Evolutionary conservation across 2,888 invertebrate genomes (phyloP).

Genomic region (Ennomos fuscantarius): DNA sequence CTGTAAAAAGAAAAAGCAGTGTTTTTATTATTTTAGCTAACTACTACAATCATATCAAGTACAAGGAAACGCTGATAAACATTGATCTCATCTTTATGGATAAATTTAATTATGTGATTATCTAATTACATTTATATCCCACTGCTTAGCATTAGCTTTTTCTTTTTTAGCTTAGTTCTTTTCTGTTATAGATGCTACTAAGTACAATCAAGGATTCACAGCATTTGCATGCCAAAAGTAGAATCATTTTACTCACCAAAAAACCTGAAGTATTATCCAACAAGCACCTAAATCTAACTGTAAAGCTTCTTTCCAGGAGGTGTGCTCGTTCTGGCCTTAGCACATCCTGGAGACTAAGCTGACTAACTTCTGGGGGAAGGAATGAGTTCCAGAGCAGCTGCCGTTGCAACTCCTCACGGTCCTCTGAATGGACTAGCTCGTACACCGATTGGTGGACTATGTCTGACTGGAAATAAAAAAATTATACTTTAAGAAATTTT

Average conservation of each 20-base stretch:
- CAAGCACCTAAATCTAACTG: slow-evolving; percentile 99
- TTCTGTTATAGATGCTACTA: too few species aligned
- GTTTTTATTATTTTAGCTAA: too few species aligned
- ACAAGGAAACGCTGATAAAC: too few species aligned
- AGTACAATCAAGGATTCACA: too few species aligned
- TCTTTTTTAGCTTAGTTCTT: too few species aligned
- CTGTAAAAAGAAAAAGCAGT: slow-evolving; percentile 79
- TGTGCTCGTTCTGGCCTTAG: slow-evolving; percentile 95
- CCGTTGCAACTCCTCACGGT: slow-evolving; percentile 97
- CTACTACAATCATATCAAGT: too few species aligned
- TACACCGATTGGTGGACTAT: slow-evolving; percentile 99
- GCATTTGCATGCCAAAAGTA: neutral
- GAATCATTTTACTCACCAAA: slow-evolving; percentile 88
- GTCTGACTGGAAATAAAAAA: slow-evolving; percentile 93
- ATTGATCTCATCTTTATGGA: too few species aligned
- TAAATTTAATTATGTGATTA: too few species aligned
- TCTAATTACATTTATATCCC: too few species aligned
- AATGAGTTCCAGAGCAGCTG: slow-evolving; percentile 98
- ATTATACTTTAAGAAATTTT: neutral
- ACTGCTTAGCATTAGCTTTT: too few species aligned
- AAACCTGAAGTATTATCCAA: slow-evolving; percentile 99
- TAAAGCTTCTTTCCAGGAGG: slow-evolving; percentile 97
- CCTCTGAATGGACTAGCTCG: slow-evolving; percentile 99
- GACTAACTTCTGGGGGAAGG: slow-evolving; percentile 91
- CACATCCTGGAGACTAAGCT: slow-evolving; percentile 92